Conservation (phyloP, 1,140 invertebrate genomes). For the Zophobas morio region DNA sequence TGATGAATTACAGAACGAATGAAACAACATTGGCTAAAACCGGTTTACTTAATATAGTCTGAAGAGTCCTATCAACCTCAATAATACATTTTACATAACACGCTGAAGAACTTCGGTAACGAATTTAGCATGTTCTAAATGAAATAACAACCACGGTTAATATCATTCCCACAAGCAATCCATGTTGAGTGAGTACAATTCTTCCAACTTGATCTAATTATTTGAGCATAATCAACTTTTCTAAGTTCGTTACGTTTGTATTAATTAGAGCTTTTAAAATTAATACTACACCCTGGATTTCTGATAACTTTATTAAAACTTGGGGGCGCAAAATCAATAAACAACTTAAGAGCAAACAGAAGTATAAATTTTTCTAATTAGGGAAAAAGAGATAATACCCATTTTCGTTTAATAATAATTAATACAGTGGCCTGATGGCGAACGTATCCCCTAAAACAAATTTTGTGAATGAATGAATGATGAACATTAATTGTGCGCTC, state of each 20-base stretch:
- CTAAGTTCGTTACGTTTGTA: conserved; percentile 22
- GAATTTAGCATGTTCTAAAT: background rate
- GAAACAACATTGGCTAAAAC: background rate
- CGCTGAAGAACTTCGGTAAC: background rate
- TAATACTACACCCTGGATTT: conserved; percentile 6
- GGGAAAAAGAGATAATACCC: background rate
- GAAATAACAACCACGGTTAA: background rate
- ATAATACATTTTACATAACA: background rate
- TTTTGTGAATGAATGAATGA: background rate
- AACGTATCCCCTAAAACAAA: background rate
- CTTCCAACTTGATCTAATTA: conserved; percentile 25
- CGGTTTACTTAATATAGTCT: background rate
- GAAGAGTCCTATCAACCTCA: background rate
- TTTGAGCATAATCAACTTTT: background rate
- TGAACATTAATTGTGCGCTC: background rate
- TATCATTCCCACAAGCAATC: background rate
- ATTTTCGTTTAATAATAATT: background rate
- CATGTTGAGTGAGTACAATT: conserved; percentile 18
- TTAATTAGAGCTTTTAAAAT: conserved; percentile 11
- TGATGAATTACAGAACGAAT: too few species aligned
- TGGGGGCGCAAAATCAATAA: conserved; percentile 11
- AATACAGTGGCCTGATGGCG: background rate
- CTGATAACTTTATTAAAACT: conserved; percentile 20
- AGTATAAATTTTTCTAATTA: background rate
- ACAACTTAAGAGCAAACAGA: background rate